phyloP scores from a whole-genome alignment of 2,113 vertebrate genomes.

The Sinocyclocheilus anophthalmus region DNA sequence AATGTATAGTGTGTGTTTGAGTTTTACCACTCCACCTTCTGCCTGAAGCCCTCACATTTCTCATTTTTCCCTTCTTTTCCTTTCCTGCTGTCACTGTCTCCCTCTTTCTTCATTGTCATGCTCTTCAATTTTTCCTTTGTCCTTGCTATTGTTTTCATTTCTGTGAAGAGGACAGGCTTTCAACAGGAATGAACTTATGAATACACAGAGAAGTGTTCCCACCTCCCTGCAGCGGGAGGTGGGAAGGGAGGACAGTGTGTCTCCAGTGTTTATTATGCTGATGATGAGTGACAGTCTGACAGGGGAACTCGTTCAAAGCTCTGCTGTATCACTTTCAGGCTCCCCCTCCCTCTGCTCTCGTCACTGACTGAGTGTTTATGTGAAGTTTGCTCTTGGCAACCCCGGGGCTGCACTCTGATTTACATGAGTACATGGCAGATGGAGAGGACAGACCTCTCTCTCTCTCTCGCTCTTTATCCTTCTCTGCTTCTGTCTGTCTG shows the following conservation, averaged over 20 bases:
- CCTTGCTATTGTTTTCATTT: neutral
- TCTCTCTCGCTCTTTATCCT: conserved; percentile 10
- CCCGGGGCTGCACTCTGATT: conserved; percentile 27
- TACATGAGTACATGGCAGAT: conserved; percentile 55
- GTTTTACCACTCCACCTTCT: neutral
- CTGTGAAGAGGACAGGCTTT: neutral
- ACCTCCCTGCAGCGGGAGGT: neutral
- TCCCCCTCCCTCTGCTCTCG: conserved; percentile 8
- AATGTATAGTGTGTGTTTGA: neutral
- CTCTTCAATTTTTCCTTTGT: neutral
- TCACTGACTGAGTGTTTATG: conserved; percentile 51
- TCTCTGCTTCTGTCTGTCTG: conserved; percentile 28
- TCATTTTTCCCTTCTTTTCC: neutral
- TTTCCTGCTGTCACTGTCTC: neutral
- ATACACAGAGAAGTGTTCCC: neutral
- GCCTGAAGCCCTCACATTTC: no score
- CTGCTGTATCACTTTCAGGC: neutral
- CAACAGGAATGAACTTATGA: neutral
- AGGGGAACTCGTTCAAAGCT: neutral
- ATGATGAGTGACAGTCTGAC: neutral
- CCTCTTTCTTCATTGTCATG: no score
- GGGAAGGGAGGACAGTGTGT: neutral
- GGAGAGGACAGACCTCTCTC: conserved; percentile 54
- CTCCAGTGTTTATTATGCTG: neutral
- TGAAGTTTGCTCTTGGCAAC: conserved; percentile 52